Conservation (phyloP, 2,888 invertebrate species). For the Sesamia inferens region DNA sequence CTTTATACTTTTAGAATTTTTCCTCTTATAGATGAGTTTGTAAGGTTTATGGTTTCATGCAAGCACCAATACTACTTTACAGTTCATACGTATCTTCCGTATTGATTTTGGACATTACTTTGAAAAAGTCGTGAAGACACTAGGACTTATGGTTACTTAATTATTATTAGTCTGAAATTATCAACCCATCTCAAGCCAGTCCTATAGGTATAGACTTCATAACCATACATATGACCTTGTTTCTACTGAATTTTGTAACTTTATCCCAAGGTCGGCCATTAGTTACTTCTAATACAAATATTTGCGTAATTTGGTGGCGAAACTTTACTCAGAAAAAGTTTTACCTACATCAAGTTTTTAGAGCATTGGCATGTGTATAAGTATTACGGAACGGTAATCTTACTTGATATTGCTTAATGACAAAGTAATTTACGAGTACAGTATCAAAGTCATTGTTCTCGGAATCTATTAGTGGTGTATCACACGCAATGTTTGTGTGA, state of each 20-base stretch:
- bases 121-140: background rate
- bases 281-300: background rate
- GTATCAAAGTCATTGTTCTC: constrained; percentile 47
- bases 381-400: constrained; percentile 28
- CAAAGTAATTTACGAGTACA: constrained; percentile 33
- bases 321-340: background rate
- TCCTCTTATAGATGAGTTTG: background rate
- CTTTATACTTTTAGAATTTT: background rate
- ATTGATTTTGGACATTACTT: background rate
- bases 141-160: background rate
- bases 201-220: background rate
- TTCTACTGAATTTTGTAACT: background rate
- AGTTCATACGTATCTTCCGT: background rate
- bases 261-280: background rate
- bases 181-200: background rate
- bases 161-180: background rate
- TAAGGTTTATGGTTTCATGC: background rate
- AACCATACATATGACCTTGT: background rate
- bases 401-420: constrained; percentile 46
- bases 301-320: constrained; percentile 4
- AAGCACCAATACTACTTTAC: background rate
- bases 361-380: constrained; percentile 10
- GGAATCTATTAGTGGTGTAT: constrained; percentile 38
- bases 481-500: constrained; percentile 41
- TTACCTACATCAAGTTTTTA: constrained; percentile 1